Evolutionary conservation across 2,888 invertebrate genomes (phyloP).

Genomic region (Macrosoma leucophasiata): DNA sequence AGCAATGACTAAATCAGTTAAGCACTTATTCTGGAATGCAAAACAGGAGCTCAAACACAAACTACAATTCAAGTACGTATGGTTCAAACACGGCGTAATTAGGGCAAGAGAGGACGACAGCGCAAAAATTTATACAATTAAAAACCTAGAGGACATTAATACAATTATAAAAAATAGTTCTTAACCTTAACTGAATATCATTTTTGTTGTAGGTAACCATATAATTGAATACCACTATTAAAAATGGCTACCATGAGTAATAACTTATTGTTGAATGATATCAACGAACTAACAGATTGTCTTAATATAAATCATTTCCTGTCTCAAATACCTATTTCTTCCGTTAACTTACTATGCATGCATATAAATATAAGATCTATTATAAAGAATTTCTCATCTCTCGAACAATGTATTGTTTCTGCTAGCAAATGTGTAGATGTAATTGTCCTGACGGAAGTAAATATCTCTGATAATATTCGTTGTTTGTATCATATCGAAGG

Average conservation of each 20-base stretch:
- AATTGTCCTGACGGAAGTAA: slow-evolving; percentile 19
- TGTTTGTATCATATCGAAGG: slow-evolving; percentile 16
- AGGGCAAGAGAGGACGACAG: slow-evolving; percentile 10
- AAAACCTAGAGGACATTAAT: slow-evolving; percentile 4
- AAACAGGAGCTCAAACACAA: slow-evolving; percentile 11
- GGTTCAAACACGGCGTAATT: slow-evolving; percentile 14
- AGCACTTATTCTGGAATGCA: slow-evolving; percentile 9
- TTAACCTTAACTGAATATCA: too few species aligned
- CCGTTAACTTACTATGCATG: slow-evolving; percentile 6
- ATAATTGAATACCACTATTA: too few species aligned
- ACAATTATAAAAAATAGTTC: slow-evolving; percentile 1
- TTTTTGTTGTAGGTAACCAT: too few species aligned
- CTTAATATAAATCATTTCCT: slow-evolving; percentile 5
- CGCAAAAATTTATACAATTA: slow-evolving; percentile 7
- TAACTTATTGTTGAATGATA: slow-evolving; percentile 1
- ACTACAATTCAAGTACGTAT: slow-evolving; percentile 12
- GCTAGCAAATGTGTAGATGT: slow-evolving; percentile 4
- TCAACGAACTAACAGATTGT: slow-evolving; percentile 3
- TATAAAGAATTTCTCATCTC: slow-evolving; percentile 9
- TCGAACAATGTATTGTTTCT: slow-evolving; percentile 5
- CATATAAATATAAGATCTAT: slow-evolving; percentile 13
- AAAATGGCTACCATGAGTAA: too few species aligned
- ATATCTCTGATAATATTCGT: slow-evolving; percentile 13
- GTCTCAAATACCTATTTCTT: background rate
- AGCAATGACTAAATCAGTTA: slow-evolving; percentile 10